phyloP scores from a whole-genome alignment of 2,797 vertebrate species.

The Aulostomus chinensis region DNA sequence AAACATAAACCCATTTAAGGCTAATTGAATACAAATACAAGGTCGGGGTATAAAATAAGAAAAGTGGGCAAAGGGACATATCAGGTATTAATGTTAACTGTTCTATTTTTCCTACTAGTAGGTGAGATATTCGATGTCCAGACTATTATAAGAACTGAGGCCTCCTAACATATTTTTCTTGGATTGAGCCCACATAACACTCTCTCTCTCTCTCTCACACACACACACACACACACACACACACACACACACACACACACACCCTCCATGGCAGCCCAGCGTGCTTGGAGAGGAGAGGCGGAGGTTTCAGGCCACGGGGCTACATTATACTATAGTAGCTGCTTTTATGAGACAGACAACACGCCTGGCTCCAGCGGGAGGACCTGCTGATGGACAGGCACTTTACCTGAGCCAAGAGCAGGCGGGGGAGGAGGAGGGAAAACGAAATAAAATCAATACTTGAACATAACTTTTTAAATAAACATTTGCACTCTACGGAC shows the following conservation, averaged over 20 bases:
- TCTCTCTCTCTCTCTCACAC: slow-evolving; percentile 32
- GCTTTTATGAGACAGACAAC: slow-evolving; percentile 64
- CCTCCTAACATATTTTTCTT: slow-evolving; percentile 76
- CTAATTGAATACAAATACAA: slow-evolving; percentile 75
- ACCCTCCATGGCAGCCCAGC: slow-evolving; percentile 51
- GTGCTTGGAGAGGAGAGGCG: slow-evolving; percentile 42
- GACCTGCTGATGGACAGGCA: slow-evolving; percentile 64
- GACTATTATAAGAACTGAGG: slow-evolving; percentile 67
- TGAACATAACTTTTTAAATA: slow-evolving; percentile 84
- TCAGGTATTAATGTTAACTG: slow-evolving; percentile 67
- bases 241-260: slow-evolving; percentile 50
- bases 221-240: slow-evolving; percentile 33
- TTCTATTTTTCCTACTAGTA: slow-evolving; percentile 63
- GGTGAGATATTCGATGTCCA: slow-evolving; percentile 74
- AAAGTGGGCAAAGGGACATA: slow-evolving; percentile 53
- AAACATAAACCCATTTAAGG: slow-evolving; percentile 64
- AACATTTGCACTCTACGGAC: slow-evolving; percentile 81
- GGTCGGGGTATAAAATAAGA: slow-evolving; percentile 50
- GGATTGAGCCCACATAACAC: slow-evolving; percentile 53
- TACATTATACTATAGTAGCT: slow-evolving; percentile 68
- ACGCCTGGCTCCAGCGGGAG: slow-evolving; percentile 52
- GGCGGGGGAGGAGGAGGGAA: slow-evolving; percentile 53
- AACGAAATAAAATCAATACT: slow-evolving; percentile 83
- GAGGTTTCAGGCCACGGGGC: slow-evolving; percentile 53
- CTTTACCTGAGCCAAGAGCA: slow-evolving; percentile 56